Evolutionary conservation across 2,888 invertebrate genomes (phyloP), one percentile per base, ranked within the genome.

Genomic region (Spilosoma lubricipeda): DNA sequence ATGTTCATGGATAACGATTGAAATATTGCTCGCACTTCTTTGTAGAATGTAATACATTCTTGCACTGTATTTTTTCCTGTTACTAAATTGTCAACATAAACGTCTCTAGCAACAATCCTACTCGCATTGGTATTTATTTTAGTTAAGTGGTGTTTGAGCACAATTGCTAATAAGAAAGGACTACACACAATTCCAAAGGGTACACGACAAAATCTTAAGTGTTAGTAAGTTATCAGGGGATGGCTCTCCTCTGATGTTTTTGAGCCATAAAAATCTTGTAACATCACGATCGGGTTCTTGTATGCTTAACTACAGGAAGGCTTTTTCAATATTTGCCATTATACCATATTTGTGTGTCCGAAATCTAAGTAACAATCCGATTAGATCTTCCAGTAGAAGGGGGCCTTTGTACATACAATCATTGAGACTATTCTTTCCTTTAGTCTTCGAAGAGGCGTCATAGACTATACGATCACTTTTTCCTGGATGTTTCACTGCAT

Each of bases 181-280:
- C n/a, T n/a, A n/a, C n/a, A 59, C n/a, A 59, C n/a, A n/a, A 59
- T 59, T 20, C 59, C 59, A 59, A 59, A 59, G 23, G 59, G 59
- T 20, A 59, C 59, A 59, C 59, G 59, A n/a, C n/a, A n/a, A 59
- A 59, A 59, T 59, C 59, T 59, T n/a, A 59, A n/a, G n/a, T 59
- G 59, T n/a, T 59, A 59, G 59, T n/a, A 59, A 23, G 59, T 59
- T 59, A 59, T 59, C 59, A n/a, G 23, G n/a, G n/a, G 23, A 20
- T n/a, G n/a, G n/a, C n/a, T 20, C n/a, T 59, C n/a, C n/a, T 18
- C n/a, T 59, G n/a, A 59, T n/a, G 59, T 59, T n/a, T n/a, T 59
- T 59, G n/a, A 59, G n/a, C 59, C 59, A 59, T 59, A 59, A n/a
- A 59, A 59, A 59, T 59, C 59, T 59, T 59, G 59, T 59, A n/a